phyloP scores from a whole-genome alignment of 2,797 vertebrate species.

The Pangasius macronema region DNA sequence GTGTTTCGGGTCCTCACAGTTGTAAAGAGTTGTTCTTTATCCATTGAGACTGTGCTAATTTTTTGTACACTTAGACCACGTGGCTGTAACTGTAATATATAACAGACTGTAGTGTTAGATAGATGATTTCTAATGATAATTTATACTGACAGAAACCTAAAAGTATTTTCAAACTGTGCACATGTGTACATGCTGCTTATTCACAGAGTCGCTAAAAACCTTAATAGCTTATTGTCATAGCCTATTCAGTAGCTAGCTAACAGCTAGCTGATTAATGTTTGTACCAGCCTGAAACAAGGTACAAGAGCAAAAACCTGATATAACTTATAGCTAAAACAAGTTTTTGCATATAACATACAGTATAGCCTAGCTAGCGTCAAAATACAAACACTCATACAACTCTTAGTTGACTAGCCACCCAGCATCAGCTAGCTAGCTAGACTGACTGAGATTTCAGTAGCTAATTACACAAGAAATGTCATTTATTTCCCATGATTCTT shows the following conservation, averaged over 20 bases:
- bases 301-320: background rate
- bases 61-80: background rate
- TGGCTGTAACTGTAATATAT: background rate
- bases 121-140: background rate
- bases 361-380: background rate
- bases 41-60: background rate
- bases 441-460: background rate
- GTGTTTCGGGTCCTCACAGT: background rate
- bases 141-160: background rate
- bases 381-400: background rate
- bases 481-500: background rate
- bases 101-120: background rate
- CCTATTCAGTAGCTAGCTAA: background rate
- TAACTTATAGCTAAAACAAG: background rate
- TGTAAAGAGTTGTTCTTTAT: background rate
- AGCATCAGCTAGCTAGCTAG: background rate
- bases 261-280: background rate
- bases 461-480: background rate
- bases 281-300: background rate
- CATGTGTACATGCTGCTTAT: background rate
- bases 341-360: background rate
- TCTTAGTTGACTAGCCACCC: background rate
- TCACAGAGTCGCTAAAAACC: background rate
- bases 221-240: background rate
- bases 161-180: background rate